Evolutionary conservation across 2,888 invertebrate species (phyloP), one percentile per base, ranked within the genome.

Genomic region (Nesidiocoris tenuis): DNA sequence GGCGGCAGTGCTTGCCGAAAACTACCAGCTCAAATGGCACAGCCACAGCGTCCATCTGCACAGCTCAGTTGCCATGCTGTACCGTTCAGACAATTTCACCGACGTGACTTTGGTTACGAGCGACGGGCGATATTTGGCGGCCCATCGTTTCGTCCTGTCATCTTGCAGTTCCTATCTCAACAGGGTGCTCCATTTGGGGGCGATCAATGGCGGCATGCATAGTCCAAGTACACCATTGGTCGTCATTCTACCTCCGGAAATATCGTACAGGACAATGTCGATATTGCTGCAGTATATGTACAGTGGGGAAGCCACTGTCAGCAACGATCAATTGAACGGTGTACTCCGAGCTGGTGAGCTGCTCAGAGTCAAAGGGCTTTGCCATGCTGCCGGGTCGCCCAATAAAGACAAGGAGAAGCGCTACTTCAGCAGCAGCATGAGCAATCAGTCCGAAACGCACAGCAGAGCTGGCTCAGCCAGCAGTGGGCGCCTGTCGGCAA

Each of bases 21-120:
- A 93, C 81, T 94, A 93, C 84, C 93, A 94, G 84, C 86, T 94
- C 72, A 94, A 94, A 86, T 94, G 94, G 94, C 92, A 93, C 84
- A 93, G 93, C 80, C 93, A 92, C 86, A 89, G 90, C 81, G 88
- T 90, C 25, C 92, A 93, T 85, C 86, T 94, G 81, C 93, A 93
- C 84, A 89, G 91, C 70, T 93, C 92, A 78, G 91, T 94, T 67
- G 91, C 93, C 77, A 90, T 91, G 18, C 84, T 91, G 81, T 88
- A 90, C 18, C 90, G 91, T 77, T 92, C 91, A 81, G 93, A 93
- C 82, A 88, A 91, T 80, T 94, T 91, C 83, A 91, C 93, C 61
- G 94, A 94, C 83, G 93, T 93, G 75, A 88, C 92, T 77, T 84
- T 94, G 76, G 91, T 92, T 79, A 92, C 93, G 5, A 88, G 89